Evolutionary conservation across 2,888 invertebrate genomes (phyloP), one percentile per base, ranked within the genome.

Genomic region (Morpho deidamia): DNA sequence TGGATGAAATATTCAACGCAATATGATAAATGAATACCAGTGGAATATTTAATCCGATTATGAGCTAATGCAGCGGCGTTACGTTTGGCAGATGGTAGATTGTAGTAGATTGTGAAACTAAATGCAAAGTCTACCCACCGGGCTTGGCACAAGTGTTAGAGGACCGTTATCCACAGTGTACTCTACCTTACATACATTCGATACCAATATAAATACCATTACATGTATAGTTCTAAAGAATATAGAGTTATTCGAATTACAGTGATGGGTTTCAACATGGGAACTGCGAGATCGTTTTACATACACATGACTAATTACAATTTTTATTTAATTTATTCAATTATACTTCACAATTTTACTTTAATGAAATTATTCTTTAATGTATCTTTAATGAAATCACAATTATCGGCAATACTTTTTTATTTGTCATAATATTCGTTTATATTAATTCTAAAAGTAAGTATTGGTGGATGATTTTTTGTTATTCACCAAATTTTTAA

Each of bases 111-210:
- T 55, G 61, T 62, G 56, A 56, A 62, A 60, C 58, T 59, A 1
- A 37, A 47, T 56, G 61, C 62, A 59, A 66, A 64, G 62, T 59
- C 51, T 62, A 63, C 69, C 69, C 69, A 69, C 66, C 68, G 62
- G 61, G 61, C 58, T 56, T 46, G 44, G 34, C 53, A 52, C 47
- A 47, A 44, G 55, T 61, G 56, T 58, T 52, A 11, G 58, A 54
- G 57, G 54, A 68, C 67, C 65, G 67, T 70, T 75, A 75, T 74
- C 67, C 71, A 69, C 60, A 63, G 64, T 71, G 65, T 76, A 74
- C 67, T 76, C 71, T 74, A 69, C 69, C 66, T 64, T 62, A 64
- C 62, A 62, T 59, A 44, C 45, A 62, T 61, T 67, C 59, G 60
- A 61, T 64, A 66, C 64, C 64, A 66, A 62, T 66, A 54, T 46